Percentiles rank a stretch among this genome's conserved stretches.
These are phyloP conservation scores for Vidua macroura DNA, from an alignment of 2,113 vertebrate species.

Conservation along the genomic window DNA sequence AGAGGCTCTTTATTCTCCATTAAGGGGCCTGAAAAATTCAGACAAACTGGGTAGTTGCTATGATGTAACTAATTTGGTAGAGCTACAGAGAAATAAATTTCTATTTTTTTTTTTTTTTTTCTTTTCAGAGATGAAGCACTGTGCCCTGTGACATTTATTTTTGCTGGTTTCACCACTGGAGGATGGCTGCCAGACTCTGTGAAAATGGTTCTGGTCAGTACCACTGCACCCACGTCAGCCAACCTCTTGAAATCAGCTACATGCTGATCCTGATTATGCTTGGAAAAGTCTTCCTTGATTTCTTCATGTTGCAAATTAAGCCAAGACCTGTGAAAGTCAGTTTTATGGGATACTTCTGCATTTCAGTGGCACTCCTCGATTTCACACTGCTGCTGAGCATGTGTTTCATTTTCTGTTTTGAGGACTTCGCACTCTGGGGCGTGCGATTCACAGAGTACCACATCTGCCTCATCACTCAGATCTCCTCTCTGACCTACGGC, in stretches of 20 bases:
- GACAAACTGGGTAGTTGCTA: background rate
- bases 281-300: constrained; percentile 78
- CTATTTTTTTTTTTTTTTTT: background rate
- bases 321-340: constrained; percentile 45
- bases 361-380: constrained; percentile 79
- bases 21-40: background rate
- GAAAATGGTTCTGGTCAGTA: constrained; percentile 49
- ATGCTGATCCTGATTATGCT: constrained; percentile 74
- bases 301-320: constrained; percentile 72
- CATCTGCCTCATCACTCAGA: constrained; percentile 81
- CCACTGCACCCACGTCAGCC: background rate
- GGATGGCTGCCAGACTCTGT: constrained; percentile 51
- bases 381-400: constrained; percentile 64
- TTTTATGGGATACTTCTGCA: constrained; percentile 79
- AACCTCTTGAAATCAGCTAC: constrained; percentile 34
- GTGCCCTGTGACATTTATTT: background rate
- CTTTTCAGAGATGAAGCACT: constrained; percentile 48
- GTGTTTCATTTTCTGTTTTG: constrained; percentile 65
- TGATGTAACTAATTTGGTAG: background rate
- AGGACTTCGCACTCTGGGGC: constrained; percentile 69
- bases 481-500: constrained; percentile 69
- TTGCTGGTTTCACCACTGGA: background rate
- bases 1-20: background rate
- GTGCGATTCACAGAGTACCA: constrained; percentile 78
- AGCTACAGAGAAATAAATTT: background rate